Evolutionary conservation across 2,888 invertebrate species (phyloP).

Genomic region (Noctua comes): DNA sequence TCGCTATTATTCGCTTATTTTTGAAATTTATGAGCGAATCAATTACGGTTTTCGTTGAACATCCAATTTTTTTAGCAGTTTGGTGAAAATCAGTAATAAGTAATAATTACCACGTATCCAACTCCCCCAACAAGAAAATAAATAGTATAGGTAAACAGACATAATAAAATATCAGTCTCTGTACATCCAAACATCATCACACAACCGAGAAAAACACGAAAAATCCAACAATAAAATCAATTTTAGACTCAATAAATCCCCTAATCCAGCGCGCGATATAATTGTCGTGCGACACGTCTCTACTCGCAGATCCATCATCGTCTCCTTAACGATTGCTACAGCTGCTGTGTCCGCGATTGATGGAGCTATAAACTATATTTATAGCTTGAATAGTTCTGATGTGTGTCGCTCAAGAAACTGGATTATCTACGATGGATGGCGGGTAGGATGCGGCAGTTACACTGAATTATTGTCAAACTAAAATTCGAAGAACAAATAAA

Average conservation of each 20-base stretch:
- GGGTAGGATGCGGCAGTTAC: slow-evolving; percentile 68
- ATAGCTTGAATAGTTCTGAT: slow-evolving; percentile 83
- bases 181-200: slow-evolving; percentile 14
- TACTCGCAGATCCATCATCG: slow-evolving; percentile 87
- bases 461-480: slow-evolving; percentile 41
- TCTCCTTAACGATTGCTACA: slow-evolving; percentile 86
- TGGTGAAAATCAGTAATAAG: no score
- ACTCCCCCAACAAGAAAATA: neutral
- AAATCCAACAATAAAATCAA: slow-evolving; percentile 67
- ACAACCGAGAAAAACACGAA: slow-evolving; percentile 47
- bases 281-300: slow-evolving; percentile 70
- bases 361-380: slow-evolving; percentile 89
- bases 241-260: slow-evolving; percentile 72
- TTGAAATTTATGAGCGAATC: neutral
- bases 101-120: no score
- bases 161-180: slow-evolving; percentile 22
- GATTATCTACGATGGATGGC: slow-evolving; percentile 57
- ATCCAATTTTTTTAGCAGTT: no score
- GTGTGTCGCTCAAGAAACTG: slow-evolving; percentile 77
- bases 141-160: neutral
- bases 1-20: no score
- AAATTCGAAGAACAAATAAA: slow-evolving; percentile 52
- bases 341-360: slow-evolving; percentile 87
- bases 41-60: no score
- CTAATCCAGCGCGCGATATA: slow-evolving; percentile 73